These are phyloP conservation scores for Hiodon tergisus DNA, from an alignment of 2,113 vertebrate species.

Conservation along the genomic window DNA sequence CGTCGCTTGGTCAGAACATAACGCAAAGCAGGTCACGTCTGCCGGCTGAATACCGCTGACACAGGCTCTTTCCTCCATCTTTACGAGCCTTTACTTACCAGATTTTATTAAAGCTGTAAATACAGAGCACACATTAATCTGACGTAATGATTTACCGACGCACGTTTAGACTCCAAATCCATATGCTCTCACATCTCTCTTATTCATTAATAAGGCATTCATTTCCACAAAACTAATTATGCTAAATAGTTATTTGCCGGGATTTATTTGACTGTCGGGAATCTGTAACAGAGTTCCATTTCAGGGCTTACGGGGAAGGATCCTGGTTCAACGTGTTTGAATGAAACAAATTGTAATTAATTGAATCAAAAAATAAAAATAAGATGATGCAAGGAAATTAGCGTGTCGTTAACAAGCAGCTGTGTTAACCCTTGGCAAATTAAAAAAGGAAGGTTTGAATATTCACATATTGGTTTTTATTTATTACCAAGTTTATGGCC, in stretches of 20 bases:
- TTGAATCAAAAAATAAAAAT: conserved; percentile 36
- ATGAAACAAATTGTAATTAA: conserved; percentile 42
- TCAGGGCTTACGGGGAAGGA: conserved; percentile 42
- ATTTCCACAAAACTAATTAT: conserved; percentile 52
- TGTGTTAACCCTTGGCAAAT: background rate
- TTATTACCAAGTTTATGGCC: conserved; percentile 39
- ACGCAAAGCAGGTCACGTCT: conserved; percentile 51
- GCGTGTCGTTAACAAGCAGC: background rate
- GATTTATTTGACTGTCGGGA: conserved; percentile 29
- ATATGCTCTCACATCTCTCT: background rate
- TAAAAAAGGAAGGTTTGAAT: background rate
- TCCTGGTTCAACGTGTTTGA: background rate
- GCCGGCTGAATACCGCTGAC: conserved; percentile 58
- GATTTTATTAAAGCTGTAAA: conserved; percentile 63
- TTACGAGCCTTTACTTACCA: conserved; percentile 43
- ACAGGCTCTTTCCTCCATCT: conserved; percentile 45
- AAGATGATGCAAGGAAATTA: background rate
- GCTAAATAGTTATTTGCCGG: conserved; percentile 42
- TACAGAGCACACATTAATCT: conserved; percentile 52
- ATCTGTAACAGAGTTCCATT: conserved; percentile 41
- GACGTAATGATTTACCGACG: conserved; percentile 50
- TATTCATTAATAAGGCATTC: conserved; percentile 54
- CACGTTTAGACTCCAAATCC: conserved; percentile 23
- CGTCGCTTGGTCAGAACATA: conserved; percentile 29
- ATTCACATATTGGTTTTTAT: conserved; percentile 23